A percentile compares a stretch with the other conserved stretches of the same genome.
Evolutionary conservation across 2,797 vertebrate species (phyloP).

Genomic region (Gymnopithys bicolor): DNA sequence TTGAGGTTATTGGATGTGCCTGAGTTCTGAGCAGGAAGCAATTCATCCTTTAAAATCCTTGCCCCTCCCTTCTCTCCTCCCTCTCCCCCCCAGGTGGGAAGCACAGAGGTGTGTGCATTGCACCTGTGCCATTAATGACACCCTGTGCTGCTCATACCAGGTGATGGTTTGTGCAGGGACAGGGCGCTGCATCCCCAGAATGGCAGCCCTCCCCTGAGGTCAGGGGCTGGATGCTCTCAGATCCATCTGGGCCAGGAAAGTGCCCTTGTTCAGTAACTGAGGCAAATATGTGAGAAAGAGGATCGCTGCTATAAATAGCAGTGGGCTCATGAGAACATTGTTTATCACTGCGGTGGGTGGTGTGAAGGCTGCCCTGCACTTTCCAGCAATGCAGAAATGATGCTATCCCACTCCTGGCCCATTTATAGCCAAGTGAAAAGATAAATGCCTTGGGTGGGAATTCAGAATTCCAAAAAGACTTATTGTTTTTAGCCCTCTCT

Average conservation of each 20-base stretch:
- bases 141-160: neutral
- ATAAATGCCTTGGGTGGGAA: conserved; percentile 45
- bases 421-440: conserved; percentile 17
- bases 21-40: conserved; percentile 47
- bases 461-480: conserved; percentile 42
- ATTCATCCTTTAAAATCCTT: conserved; percentile 17
- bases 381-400: neutral
- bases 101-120: neutral
- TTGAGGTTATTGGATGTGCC: conserved; percentile 58
- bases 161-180: neutral
- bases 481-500: conserved; percentile 15
- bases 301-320: conserved; percentile 65
- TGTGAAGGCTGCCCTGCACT: conserved; percentile 43
- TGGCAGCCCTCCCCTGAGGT: conserved; percentile 12
- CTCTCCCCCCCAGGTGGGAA: neutral
- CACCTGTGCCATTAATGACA: neutral
- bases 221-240: neutral
- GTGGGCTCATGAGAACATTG: conserved; percentile 45
- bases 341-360: conserved; percentile 33
- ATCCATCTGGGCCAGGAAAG: conserved; percentile 43
- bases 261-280: conserved; percentile 57
- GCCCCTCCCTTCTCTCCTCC: neutral
- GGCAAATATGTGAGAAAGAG: conserved; percentile 64
- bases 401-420: neutral
- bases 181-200: neutral